A percentile compares a stretch with the other conserved stretches of the same genome.
Evolutionary conservation across 2,888 invertebrate species (phyloP).

Genomic region (Drosophila pseudotalamancana): DNA sequence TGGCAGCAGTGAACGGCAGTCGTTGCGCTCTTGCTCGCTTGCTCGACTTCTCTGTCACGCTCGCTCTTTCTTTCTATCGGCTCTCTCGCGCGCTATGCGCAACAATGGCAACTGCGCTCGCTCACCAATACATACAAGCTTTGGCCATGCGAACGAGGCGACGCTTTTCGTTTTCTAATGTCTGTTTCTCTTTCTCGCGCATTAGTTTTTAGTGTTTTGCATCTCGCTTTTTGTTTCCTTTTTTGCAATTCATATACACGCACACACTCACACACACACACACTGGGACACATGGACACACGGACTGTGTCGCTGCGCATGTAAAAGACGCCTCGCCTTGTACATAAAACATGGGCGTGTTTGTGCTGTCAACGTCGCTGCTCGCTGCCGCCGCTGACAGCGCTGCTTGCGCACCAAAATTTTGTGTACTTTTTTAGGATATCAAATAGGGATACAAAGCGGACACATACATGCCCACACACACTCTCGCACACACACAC

Average conservation of each 20-base stretch:
- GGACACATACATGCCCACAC: conserved; percentile 24
- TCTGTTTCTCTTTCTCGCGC: conserved; percentile 82
- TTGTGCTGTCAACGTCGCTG: conserved; percentile 64
- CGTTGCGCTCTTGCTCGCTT: conserved; percentile 35
- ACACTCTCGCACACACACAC: conserved; percentile 15
- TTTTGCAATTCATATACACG: conserved; percentile 54
- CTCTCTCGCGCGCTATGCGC: conserved; percentile 48
- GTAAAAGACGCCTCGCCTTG: conserved; percentile 66
- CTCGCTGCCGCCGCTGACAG: conserved; percentile 40
- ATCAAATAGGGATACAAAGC: conserved; percentile 77
- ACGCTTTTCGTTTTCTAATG: conserved; percentile 81
- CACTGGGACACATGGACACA: too few relatives aligned
- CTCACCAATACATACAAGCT: conserved; percentile 57
- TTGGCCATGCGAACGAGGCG: conserved; percentile 40
- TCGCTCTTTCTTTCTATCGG: conserved; percentile 38
- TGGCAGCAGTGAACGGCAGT: conserved; percentile 12
- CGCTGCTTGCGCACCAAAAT: conserved; percentile 71
- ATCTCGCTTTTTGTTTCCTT: conserved; percentile 81
- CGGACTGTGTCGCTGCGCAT: conserved; percentile 59
- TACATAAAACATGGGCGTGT: conserved; percentile 79
- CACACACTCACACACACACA: conserved; percentile 27
- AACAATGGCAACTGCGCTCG: conserved; percentile 51
- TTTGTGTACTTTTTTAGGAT: conserved; percentile 81
- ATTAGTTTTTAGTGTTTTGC: conserved; percentile 83
- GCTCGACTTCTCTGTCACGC: conserved; percentile 31